A percentile compares a stretch with the other conserved stretches of the same genome.
These are phyloP conservation scores for Brachystomella parvula DNA, from an alignment of 1,140 invertebrate species.

Conservation along the genomic window DNA sequence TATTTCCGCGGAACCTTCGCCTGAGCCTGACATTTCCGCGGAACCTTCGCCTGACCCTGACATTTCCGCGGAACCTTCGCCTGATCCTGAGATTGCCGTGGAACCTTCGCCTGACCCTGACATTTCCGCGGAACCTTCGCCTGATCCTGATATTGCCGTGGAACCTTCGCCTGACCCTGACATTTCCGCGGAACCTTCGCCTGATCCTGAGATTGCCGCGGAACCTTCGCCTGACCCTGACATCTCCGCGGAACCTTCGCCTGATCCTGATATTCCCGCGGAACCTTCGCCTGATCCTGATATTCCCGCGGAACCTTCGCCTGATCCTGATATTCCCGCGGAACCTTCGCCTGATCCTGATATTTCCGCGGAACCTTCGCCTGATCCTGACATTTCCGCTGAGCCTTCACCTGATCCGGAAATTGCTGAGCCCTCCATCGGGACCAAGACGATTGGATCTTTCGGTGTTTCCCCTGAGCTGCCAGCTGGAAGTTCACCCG, in stretches of 20 bases:
- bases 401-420: constrained; percentile 7
- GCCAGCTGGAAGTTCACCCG: constrained; percentile 4
- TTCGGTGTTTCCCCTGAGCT: constrained; percentile 10
- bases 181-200: background rate
- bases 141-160: background rate
- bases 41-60: background rate
- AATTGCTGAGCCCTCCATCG: constrained; percentile 29
- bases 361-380: background rate
- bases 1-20: too few species aligned
- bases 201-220: background rate
- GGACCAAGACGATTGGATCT: too few species aligned
- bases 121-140: background rate
- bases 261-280: background rate
- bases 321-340: constrained; percentile 13
- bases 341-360: background rate
- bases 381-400: constrained; percentile 18
- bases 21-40: too few species aligned
- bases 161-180: background rate
- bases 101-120: background rate
- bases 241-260: background rate
- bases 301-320: background rate
- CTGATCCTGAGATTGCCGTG: too few species aligned
- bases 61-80: background rate
- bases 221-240: background rate
- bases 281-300: background rate